Evolutionary conservation across 2,888 invertebrate species (phyloP).

Genomic region (Drosophila diplacantha): DNA sequence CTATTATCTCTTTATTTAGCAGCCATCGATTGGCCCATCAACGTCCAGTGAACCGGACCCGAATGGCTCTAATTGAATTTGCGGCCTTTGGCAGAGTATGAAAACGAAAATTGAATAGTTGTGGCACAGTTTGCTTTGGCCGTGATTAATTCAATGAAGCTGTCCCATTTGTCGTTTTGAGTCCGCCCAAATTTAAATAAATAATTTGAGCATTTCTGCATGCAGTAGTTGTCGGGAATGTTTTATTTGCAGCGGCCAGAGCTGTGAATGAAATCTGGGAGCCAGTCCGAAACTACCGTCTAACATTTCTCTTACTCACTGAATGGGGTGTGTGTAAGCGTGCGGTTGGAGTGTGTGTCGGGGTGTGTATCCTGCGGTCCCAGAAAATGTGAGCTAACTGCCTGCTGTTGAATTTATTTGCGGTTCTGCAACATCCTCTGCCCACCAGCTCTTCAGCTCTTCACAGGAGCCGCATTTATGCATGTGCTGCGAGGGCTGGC

Average conservation of each 20-base stretch:
- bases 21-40: slow-evolving; percentile 16
- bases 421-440: slow-evolving; percentile 43
- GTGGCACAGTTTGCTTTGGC: slow-evolving; percentile 3
- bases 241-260: slow-evolving; percentile 14
- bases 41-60: slow-evolving; percentile 1
- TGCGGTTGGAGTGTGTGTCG: slow-evolving; percentile 7
- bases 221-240: slow-evolving; percentile 8
- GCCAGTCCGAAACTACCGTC: slow-evolving; percentile 13
- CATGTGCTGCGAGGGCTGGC: slow-evolving; percentile 13
- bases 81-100: slow-evolving; percentile 8
- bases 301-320: slow-evolving; percentile 19
- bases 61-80: slow-evolving; percentile 22
- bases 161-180: slow-evolving; percentile 12
- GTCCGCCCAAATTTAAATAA: slow-evolving; percentile 31
- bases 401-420: slow-evolving; percentile 64
- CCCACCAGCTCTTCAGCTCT: slow-evolving; percentile 9
- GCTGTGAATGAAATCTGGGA: slow-evolving; percentile 26
- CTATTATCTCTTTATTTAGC: slow-evolving; percentile 14
- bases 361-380: slow-evolving; percentile 29
- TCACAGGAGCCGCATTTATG: slow-evolving; percentile 27
- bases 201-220: slow-evolving; percentile 17
- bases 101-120: slow-evolving; percentile 17
- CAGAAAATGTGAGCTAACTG: slow-evolving; percentile 49
- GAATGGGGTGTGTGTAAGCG: slow-evolving; percentile 9
- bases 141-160: slow-evolving; percentile 19